Base-by-base conservation (phyloP, 2,797 vertebrate species). In the Sebastes miniatus region DNA sequence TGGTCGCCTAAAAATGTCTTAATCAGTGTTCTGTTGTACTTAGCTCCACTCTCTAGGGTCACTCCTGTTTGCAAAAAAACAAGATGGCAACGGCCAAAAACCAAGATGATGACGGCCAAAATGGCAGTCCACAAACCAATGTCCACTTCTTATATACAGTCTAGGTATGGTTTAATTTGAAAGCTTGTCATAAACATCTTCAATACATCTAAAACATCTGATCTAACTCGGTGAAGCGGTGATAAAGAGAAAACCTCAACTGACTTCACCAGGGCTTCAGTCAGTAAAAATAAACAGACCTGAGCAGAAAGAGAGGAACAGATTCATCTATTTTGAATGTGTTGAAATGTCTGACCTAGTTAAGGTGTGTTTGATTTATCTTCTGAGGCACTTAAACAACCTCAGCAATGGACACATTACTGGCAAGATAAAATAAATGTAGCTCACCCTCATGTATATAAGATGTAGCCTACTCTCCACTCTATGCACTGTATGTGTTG, bases 291-390 rank as follows among this genome's bases (percentile, higher is more conserved):
- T 24, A 78, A 59, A 56, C 73, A 66, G 77, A 80, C 80, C 70
- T 72, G 65, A 76, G 84, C 84, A 83, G 79, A 87, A 84, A 77
- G 9, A 76, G 22, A 83, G 76, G 83, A 79, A 84, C 64, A 84
- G 22, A 65, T 86, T 91, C 90, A 92, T 92, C 84, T 83, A 86
- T 92, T 88, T 90, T 92, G 74, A 86, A 92, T 92, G 86, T 87
- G 84, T 87, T 87, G 80, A 90, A 85, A 86, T 79, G 85, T 88
- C 87, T 91, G 90, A 89, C 88, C 92, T 69, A 90, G 83, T 93
- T 93, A 80, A 86, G 77, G 88, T 89, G 88, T 52, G 73, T 86
- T 88, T 90, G 88, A 91, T 91, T 91, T 90, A 89, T 91, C 88
- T 81, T 86, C 67, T 72, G 69, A 54, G 90, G 80, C 87, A 90